Base-by-base conservation (phyloP, 2,888 invertebrate species). In the Tinea trinotella region DNA sequence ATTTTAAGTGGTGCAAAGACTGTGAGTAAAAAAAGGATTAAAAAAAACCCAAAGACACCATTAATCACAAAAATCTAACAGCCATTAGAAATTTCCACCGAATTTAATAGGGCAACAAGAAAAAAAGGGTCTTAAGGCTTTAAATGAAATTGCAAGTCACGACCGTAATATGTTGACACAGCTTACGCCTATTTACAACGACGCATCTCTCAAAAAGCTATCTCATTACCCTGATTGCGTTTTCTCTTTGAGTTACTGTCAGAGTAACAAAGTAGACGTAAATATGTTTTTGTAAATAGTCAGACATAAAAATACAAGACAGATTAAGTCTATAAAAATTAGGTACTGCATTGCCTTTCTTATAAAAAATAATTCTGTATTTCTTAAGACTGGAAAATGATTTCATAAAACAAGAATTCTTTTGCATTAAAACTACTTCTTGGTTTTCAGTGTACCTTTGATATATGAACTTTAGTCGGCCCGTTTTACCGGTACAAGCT, bases 211-310 rank as follows among this genome's bases (percentile, higher is more conserved):
- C 40, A 40, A 40, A 40, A 4, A 12, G 40, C 40, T 12, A 40
- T 40, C 40, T 40, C 40, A 40, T 40, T 40, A 40, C 12, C 40
- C 40, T 40, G 40, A 40, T 40, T 40, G 40, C 13, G 40, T 40
- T 40, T 24, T 40, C 40, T 40, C 13, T 40, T 40, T 40, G 40
- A 40, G 13, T 40, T 40, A 40, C 13, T 13, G 40, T n/a, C n/a
- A 40, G n/a, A 40, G 13, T 7, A 40, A 15, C 40, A 13, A 40
- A 4, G 40, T 4, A 30, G 3, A 30, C 7, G 9, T 4, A 30
- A 30, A 30, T 30, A 30, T 30, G 7, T 7, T 10, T 7, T 4
- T 30, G n/a, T n/a, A n/a, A n/a, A 30, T 30, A 10, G 7, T 4
- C 30, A 4, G 2, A 30, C 7, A 30, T 7, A 30, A 30, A 30